Percentiles rank a stretch among this genome's conserved stretches.
Evolutionary conservation across 2,113 vertebrate genomes (phyloP).

Genomic region (Zosterops lateralis): DNA sequence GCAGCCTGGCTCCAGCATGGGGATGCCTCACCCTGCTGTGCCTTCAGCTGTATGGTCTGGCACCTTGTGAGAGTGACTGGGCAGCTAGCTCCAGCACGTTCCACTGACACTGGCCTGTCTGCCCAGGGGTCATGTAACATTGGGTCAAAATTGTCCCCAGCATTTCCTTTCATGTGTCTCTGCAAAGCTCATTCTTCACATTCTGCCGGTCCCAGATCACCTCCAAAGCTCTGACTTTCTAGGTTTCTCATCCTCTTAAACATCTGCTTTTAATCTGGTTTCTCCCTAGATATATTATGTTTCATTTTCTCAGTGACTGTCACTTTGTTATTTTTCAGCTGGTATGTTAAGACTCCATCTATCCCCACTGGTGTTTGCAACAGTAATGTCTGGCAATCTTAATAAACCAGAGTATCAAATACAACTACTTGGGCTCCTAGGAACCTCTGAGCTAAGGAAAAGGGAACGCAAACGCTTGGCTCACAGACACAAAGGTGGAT

Average conservation of each 20-base stretch:
- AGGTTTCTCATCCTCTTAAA: background rate
- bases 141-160: background rate
- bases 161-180: rapidly evolving
- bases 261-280: background rate
- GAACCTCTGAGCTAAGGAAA: background rate
- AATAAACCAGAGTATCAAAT: background rate
- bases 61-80: rapidly evolving
- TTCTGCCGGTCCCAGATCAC: background rate
- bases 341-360: background rate
- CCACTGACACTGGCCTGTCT: background rate
- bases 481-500: background rate
- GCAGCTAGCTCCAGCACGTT: rapidly evolving
- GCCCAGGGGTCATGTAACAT: background rate
- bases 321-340: conserved; percentile 5
- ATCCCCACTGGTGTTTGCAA: background rate
- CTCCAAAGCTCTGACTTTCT: background rate
- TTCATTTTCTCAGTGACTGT: conserved; percentile 7
- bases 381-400: background rate
- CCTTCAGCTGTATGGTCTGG: background rate
- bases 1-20: background rate
- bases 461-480: background rate
- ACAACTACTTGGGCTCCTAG: background rate
- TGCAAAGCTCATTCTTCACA: background rate
- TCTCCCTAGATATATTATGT: background rate
- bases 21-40: background rate